Base-by-base conservation (phyloP, 2,113 vertebrate species). In the Lota lota region DNA sequence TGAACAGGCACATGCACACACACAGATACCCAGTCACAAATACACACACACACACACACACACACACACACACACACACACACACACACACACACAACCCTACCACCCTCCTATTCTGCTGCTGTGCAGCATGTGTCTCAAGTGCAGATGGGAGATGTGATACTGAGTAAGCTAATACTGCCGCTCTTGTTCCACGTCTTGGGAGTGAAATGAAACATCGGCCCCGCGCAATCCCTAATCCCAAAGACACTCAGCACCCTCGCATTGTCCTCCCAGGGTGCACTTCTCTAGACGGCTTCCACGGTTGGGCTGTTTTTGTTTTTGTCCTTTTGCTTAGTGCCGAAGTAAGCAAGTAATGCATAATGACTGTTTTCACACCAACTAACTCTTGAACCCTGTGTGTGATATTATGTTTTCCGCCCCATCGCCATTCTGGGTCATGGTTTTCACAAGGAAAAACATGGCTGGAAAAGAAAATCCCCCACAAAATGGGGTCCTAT, bases 141-240 rank as follows among this genome's bases (percentile, higher is more conserved):
- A 90, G 90, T 87, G 89, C 88, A 88, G 85, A 84, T 22, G 18
- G 81, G 76, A 94, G 94, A 95, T 94, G 90, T 94, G 92, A 93
- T 87, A 75, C 68, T 81, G 84, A 75, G 82, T 85, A 83, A 89
- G 90, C 85, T 90, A 91, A 90, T 89, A 84, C 83, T 91, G 91
- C 73, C 92, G 87, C 91, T 89, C 90, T 92, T 91, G 88, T 92
- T 92, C 88, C 58, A 72, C 84, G 88, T 89, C 88, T 87, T 81
- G 90, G 90, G 91, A 87, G 93, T 92, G 92, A 94, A 93, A 95
- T 92, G 83, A 94, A 93, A 94, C 92, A 92, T 91, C 40, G 89
- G 90, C 92, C 88, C 84, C 74, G 87, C 91, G 88, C 91, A 91
- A 83, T 88, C 85, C 40, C 90, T 95, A 93, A 96, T 93, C 93